Conservation (phyloP, 2,113 vertebrate species). For the Cyphomyrus discorhynchus region DNA sequence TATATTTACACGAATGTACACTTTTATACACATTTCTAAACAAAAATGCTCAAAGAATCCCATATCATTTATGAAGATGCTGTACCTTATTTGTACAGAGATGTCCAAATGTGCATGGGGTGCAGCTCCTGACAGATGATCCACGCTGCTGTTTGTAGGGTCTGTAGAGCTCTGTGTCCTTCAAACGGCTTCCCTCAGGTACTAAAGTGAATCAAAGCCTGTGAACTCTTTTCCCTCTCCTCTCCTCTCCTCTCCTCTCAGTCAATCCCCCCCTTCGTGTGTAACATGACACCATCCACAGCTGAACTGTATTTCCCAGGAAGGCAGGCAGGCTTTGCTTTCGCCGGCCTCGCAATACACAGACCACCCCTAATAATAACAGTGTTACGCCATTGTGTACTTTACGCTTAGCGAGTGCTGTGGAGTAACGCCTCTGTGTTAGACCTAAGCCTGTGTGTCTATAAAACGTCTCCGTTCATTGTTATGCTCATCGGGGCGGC, state of each 20-base stretch:
- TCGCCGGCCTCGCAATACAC: neutral
- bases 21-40: neutral
- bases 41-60: neutral
- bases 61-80: neutral
- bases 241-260: constrained; percentile 8
- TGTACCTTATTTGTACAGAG: constrained; percentile 35
- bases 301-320: constrained; percentile 29
- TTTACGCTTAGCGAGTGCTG: neutral
- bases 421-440: neutral
- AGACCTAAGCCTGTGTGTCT: neutral
- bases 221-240: constrained; percentile 26
- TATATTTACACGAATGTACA: neutral
- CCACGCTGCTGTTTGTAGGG: neutral
- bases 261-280: constrained; percentile 24
- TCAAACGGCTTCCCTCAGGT: constrained; percentile 46
- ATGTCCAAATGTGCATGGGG: neutral
- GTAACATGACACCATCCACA: constrained; percentile 55
- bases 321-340: neutral
- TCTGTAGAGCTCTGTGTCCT: constrained; percentile 37
- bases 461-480: neutral
- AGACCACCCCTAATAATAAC: neutral
- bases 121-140: constrained; percentile 16
- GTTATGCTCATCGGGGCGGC: neutral
- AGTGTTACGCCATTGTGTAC: neutral
- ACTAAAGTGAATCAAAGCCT: constrained; percentile 27